Conservation (phyloP, 2,113 vertebrate species). For the Pterocles orientalis region DNA sequence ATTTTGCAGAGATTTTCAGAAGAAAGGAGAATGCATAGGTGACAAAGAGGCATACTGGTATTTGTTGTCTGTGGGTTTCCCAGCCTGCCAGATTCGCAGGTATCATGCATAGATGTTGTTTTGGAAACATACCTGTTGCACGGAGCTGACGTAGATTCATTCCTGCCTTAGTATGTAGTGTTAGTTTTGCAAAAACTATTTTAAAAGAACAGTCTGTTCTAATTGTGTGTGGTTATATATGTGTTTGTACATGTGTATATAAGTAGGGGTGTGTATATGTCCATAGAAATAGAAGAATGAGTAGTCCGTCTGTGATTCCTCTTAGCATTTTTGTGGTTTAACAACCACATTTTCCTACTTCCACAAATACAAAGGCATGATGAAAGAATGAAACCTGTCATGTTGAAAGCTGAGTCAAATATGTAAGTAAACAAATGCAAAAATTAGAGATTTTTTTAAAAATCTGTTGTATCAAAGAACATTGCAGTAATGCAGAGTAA, state of each 20-base stretch:
- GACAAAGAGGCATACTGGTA: neutral
- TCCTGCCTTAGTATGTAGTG: neutral
- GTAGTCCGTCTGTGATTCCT: neutral
- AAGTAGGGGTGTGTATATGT: neutral
- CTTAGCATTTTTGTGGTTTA: constrained; percentile 14
- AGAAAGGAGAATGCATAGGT: neutral
- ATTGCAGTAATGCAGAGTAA: neutral
- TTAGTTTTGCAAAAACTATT: neutral
- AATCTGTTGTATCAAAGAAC: neutral
- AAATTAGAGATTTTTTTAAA: neutral
- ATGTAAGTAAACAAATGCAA: neutral
- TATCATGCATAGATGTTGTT: neutral
- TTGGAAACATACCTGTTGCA: neutral
- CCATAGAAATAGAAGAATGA: neutral
- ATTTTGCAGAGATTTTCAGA: neutral
- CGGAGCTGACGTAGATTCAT: neutral
- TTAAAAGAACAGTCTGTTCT: neutral
- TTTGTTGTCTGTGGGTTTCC: neutral
- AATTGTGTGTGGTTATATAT: neutral
- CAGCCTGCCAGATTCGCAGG: neutral
- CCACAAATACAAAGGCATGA: neutral
- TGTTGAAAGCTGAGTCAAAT: neutral
- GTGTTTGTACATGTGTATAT: neutral
- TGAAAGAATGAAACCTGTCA: neutral
- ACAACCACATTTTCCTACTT: constrained; percentile 10